Conservation (phyloP, 2,797 vertebrate genomes). For the Thamnophis elegans region DNA sequence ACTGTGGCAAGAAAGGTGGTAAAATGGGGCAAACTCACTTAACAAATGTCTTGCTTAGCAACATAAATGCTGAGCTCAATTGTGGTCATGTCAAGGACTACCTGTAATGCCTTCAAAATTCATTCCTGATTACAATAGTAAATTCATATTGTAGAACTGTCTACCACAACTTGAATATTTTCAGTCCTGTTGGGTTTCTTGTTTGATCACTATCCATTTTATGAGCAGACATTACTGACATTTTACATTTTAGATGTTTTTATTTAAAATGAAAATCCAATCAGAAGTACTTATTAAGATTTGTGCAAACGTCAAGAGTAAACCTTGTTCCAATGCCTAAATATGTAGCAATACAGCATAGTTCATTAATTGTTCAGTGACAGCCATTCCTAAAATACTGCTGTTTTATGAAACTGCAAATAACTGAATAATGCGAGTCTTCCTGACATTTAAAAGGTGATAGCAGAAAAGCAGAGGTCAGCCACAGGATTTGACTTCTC, state of each 20-base stretch:
- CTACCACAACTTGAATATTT: not conserved
- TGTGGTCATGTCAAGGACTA: not conserved
- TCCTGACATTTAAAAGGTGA: not conserved
- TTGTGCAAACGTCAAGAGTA: not conserved
- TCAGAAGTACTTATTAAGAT: not conserved
- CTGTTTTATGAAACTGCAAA: not conserved
- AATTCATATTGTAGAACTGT: not conserved
- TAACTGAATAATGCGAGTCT: not conserved
- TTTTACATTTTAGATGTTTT: conserved; percentile 29
- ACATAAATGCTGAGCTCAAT: not conserved
- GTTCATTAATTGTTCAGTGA: not conserved
- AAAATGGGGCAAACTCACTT: not conserved
- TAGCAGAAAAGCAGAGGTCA: not conserved
- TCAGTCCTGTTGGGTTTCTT: not conserved
- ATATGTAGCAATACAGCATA: not conserved
- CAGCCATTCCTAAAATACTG: not conserved
- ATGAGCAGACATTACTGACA: not conserved
- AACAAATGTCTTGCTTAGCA: not conserved
- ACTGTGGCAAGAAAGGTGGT: not conserved
- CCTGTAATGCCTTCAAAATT: not conserved
- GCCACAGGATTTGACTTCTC: not conserved
- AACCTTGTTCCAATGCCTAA: not conserved
- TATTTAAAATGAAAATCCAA: not conserved
- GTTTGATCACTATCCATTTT: not conserved
- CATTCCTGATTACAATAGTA: not conserved